A percentile compares a stretch with the other conserved stretches of the same genome.
Evolutionary conservation across 1,140 invertebrate genomes (phyloP).

Genomic region (Archegozetes longisetosus): DNA sequence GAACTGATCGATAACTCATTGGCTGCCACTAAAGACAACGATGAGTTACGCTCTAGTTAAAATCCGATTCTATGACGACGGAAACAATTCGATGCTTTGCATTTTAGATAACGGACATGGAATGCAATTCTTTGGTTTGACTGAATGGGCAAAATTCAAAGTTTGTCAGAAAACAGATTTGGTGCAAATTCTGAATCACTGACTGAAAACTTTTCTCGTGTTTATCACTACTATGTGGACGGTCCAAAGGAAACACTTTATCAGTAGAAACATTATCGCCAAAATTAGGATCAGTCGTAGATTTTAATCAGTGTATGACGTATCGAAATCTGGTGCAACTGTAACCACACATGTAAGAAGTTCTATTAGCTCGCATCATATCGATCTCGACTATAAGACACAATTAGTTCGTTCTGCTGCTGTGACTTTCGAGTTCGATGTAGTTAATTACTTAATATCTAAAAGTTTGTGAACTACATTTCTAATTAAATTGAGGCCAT

Average conservation of each 20-base stretch:
- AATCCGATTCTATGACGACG: conserved; percentile 27
- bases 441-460: no score
- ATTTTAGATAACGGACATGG: conserved; percentile 31
- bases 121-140: conserved; percentile 30
- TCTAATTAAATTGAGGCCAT: no score
- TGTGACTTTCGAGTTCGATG: conserved; percentile 30
- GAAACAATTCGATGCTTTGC: conserved; percentile 25
- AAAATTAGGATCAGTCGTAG: conserved; percentile 21
- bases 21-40: conserved; percentile 29
- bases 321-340: conserved; percentile 25
- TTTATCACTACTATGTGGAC: conserved; percentile 33
- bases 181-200: conserved; percentile 16
- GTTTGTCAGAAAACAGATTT: conserved; percentile 26
- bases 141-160: conserved; percentile 34
- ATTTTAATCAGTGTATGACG: conserved; percentile 28
- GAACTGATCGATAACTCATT: conserved; percentile 33
- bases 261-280: conserved; percentile 15
- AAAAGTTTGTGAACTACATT: no score
- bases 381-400: conserved; percentile 30
- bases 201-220: conserved; percentile 30
- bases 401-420: conserved; percentile 26
- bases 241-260: conserved; percentile 29
- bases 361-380: neutral
- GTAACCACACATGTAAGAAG: neutral
- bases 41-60: conserved; percentile 27